phyloP scores from a whole-genome alignment of 2,888 invertebrate genomes.

The Erebia epiphron region DNA sequence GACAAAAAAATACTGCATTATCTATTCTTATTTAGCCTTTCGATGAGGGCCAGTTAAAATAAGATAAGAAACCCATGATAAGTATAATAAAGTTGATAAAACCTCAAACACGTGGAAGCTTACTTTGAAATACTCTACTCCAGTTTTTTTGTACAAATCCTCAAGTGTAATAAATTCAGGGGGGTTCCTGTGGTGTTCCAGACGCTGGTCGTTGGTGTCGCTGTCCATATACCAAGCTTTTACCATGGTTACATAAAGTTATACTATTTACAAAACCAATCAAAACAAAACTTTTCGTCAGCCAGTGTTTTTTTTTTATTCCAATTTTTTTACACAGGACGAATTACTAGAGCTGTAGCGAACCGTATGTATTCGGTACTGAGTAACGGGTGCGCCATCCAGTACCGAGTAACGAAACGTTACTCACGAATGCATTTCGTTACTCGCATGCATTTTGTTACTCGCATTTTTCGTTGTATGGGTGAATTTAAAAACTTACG shows the following conservation, averaged over 20 bases:
- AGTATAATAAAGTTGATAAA: not conserved
- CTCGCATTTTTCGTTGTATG: too few relatives aligned
- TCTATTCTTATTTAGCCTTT: not conserved
- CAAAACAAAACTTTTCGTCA: not conserved
- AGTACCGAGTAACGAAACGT: too few relatives aligned
- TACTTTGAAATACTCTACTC: constrained; percentile 96
- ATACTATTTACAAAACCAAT: not conserved
- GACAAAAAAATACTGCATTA: not conserved
- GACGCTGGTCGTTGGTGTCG: constrained; percentile 87
- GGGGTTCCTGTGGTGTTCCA: constrained; percentile 92
- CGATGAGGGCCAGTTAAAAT: not conserved
- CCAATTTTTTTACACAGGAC: too few relatives aligned
- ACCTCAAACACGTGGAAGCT: constrained; percentile 45
- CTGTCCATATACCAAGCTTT: constrained; percentile 93
- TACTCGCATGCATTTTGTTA: too few relatives aligned
- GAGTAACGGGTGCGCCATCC: too few relatives aligned
- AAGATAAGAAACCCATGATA: not conserved
- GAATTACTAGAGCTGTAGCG: too few relatives aligned
- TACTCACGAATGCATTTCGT: too few relatives aligned
- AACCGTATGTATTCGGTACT: too few relatives aligned
- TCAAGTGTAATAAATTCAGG: constrained; percentile 87
- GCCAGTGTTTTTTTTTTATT: too few relatives aligned
- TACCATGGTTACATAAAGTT: constrained; percentile 84
- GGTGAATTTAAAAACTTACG: too few relatives aligned
- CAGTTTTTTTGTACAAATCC: constrained; percentile 86